Conservation (phyloP, 2,113 vertebrate species). For the Marcusenius ussheri region DNA sequence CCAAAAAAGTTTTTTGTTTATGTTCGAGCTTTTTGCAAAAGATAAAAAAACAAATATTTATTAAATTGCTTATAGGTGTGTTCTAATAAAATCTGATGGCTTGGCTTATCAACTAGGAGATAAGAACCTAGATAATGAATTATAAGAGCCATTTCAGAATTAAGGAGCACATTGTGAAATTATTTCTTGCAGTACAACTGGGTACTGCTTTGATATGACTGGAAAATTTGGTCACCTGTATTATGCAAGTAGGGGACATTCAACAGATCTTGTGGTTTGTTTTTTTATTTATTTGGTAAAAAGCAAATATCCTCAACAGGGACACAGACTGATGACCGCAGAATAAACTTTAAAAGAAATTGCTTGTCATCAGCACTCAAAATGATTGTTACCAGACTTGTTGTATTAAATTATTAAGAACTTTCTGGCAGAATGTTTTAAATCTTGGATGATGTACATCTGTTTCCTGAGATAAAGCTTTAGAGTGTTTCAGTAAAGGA, state of each 20-base stretch:
- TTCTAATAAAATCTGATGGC: background rate
- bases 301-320: background rate
- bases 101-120: background rate
- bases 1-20: background rate
- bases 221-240: background rate
- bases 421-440: constrained; percentile 55
- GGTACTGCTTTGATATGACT: background rate
- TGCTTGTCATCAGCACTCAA: constrained; percentile 48
- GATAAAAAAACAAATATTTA: background rate
- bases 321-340: background rate
- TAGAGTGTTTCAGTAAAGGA: constrained; percentile 50
- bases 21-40: background rate
- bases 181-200: background rate
- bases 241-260: background rate
- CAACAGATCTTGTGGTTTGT: background rate
- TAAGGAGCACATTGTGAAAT: background rate
- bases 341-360: constrained; percentile 13
- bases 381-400: constrained; percentile 44
- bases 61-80: background rate
- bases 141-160: background rate
- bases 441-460: constrained; percentile 63
- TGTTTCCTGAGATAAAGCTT: constrained; percentile 48
- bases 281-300: background rate
- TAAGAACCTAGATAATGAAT: background rate
- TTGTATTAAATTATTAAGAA: constrained; percentile 54